Base-by-base conservation (phyloP, 2,797 vertebrate species). In the Cryptoblepharus egeriae region DNA sequence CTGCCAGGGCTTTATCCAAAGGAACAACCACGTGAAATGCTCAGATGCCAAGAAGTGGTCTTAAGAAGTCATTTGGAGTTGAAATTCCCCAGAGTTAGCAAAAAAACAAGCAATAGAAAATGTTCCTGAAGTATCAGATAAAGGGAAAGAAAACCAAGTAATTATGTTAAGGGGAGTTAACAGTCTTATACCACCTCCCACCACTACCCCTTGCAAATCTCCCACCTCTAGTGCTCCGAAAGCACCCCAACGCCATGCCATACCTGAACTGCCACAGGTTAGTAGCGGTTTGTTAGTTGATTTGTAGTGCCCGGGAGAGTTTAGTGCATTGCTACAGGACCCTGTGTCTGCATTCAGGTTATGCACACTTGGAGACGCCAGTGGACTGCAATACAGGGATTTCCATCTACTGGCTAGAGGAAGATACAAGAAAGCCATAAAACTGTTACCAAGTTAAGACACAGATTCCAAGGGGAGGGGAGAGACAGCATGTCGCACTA, bases 211-310 rank as follows among this genome's bases (percentile, higher is more conserved):
- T 60, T 5, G 28, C 52, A 52, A 13, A 55, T 18, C 30, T 37
- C 79, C 52, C 75, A 60, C 35, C 30, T 69, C 45, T 16, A 7
- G 72, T 45, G 77, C 70, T 11, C 30, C n/a, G 26, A 55, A 6
- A 24, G 3, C 64, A 61, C 80, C 75, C 89, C 76, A 22, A 80
- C 70, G 94, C 94, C 97, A 96, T 96, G 97, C 97, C 97, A 90
- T 99, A 98, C 98, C 97, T 99, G 98, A 97, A 95, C 93, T 97
- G 97, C 97, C 98, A 98, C 97, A 97, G 94, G 98, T 98, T 98
- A 98, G 97, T 98, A 99, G 96, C 94, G 97, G 95, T 98, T 98
- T 98, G 97, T 98, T 98, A 99, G 98, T 98, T 92, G 98, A 97
- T 98, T 98, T 98, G 96, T 97, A 97, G 96, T 98, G 97, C 97